Percentiles rank a stretch among this genome's conserved stretches.
These are phyloP conservation scores for Acleris emargana DNA, from an alignment of 2,888 invertebrate species.

Conservation along the genomic window DNA sequence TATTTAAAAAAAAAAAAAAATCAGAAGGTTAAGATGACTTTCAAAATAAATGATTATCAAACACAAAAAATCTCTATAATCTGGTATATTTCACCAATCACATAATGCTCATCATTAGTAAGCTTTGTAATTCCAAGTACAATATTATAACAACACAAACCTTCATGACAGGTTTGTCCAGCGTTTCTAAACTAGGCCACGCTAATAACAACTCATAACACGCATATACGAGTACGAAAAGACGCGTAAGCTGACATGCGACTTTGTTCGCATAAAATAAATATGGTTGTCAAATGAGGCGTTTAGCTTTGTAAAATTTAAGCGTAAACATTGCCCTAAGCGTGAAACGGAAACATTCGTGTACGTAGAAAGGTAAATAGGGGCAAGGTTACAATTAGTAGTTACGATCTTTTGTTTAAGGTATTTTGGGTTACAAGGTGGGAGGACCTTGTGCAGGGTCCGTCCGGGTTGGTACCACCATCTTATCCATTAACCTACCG, in stretches of 20 bases:
- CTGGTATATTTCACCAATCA: no score
- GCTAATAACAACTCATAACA: constrained; percentile 19
- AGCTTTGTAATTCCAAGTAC: no score
- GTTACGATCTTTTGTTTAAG: not conserved
- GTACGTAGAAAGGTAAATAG: constrained; percentile 22
- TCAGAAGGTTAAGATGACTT: no score
- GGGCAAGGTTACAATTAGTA: constrained; percentile 16
- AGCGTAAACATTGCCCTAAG: constrained; percentile 38
- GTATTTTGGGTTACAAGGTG: no score
- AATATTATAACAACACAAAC: constrained; percentile 6
- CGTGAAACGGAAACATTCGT: constrained; percentile 40
- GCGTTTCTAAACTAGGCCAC: constrained; percentile 35
- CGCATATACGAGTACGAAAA: not conserved
- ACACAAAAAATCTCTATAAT: no score
- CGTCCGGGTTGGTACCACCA: no score
- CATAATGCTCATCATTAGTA: no score
- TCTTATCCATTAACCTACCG: no score
- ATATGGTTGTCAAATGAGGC: constrained; percentile 47
- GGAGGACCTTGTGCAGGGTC: no score
- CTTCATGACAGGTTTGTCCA: constrained; percentile 6
- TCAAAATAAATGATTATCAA: no score
- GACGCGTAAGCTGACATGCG: constrained; percentile 43
- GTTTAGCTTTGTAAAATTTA: constrained; percentile 47
- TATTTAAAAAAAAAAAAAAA: no score
- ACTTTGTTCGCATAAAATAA: constrained; percentile 49